These are phyloP conservation scores for Asobara japonica DNA, from an alignment of 1,140 invertebrate species.

Conservation along the genomic window DNA sequence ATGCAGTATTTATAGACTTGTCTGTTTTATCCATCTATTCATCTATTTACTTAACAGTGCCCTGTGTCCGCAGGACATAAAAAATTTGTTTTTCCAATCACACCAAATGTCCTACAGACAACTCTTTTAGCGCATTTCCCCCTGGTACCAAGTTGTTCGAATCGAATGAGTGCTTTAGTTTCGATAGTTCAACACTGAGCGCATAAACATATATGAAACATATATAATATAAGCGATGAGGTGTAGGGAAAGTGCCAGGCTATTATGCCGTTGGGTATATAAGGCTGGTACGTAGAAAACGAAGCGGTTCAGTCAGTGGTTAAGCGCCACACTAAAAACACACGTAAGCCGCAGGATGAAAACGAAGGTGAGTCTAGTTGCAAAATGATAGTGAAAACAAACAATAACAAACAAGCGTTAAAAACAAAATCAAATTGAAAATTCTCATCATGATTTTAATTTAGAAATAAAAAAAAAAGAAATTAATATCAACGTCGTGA, in stretches of 20 bases:
- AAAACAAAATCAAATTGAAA: neutral
- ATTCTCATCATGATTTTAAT: too few species aligned
- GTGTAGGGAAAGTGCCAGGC: constrained; percentile 62
- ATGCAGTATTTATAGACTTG: too few species aligned
- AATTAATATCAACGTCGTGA: too few species aligned
- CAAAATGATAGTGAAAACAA: constrained; percentile 1
- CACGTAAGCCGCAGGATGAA: constrained; percentile 59
- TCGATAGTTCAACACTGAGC: constrained; percentile 34
- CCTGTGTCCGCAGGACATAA: too few species aligned
- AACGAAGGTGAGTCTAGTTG: constrained; percentile 55
- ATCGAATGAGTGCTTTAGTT: neutral
- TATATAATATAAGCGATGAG: constrained; percentile 54
- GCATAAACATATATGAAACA: constrained; percentile 42
- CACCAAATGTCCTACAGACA: neutral
- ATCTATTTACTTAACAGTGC: too few species aligned
- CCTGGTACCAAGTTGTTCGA: neutral
- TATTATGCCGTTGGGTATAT: constrained; percentile 63
- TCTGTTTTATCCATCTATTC: too few species aligned
- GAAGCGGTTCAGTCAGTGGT: constrained; percentile 64
- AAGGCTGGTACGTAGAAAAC: constrained; percentile 60
- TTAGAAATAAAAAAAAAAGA: too few species aligned
- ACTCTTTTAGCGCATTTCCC: neutral
- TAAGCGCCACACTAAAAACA: constrained; percentile 58
- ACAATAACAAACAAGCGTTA: too few species aligned
- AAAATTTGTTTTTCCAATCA: neutral